phyloP scores from a whole-genome alignment of 2,113 vertebrate species.

The Ceyx margarethae region DNA sequence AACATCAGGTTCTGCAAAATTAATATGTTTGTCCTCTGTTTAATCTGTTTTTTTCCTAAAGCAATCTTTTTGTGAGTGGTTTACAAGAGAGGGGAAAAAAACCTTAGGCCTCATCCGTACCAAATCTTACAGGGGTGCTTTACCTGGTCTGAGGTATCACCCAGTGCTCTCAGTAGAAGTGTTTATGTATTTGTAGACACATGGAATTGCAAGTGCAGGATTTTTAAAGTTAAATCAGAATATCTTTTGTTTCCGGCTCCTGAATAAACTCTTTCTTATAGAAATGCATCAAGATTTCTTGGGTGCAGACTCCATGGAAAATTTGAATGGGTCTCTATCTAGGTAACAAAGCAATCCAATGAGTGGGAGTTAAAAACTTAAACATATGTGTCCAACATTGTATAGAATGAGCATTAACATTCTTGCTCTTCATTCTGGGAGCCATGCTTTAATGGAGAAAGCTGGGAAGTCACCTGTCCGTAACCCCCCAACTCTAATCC shows the following conservation, averaged over 20 bases:
- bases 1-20: not conserved
- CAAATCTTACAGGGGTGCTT: not conserved
- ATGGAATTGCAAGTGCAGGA: not conserved
- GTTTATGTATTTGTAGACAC: not conserved
- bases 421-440: not conserved
- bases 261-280: not conserved
- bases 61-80: not conserved
- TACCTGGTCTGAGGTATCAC: fast-evolving
- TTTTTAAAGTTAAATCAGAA: not conserved
- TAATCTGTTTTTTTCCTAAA: not conserved
- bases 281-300: not conserved
- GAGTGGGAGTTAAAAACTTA: not conserved
- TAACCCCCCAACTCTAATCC: not conserved
- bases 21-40: not conserved
- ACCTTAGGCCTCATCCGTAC: not conserved
- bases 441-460: not conserved
- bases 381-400: fast-evolving
- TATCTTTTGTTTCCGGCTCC: not conserved
- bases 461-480: not conserved
- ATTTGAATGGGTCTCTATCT: not conserved
- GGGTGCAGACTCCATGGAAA: not conserved
- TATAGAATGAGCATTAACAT: not conserved
- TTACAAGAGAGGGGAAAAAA: not conserved
- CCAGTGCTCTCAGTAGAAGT: not conserved
- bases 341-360: not conserved